phyloP scores from a whole-genome alignment of 2,113 vertebrate genomes.

The Otus sunia region DNA sequence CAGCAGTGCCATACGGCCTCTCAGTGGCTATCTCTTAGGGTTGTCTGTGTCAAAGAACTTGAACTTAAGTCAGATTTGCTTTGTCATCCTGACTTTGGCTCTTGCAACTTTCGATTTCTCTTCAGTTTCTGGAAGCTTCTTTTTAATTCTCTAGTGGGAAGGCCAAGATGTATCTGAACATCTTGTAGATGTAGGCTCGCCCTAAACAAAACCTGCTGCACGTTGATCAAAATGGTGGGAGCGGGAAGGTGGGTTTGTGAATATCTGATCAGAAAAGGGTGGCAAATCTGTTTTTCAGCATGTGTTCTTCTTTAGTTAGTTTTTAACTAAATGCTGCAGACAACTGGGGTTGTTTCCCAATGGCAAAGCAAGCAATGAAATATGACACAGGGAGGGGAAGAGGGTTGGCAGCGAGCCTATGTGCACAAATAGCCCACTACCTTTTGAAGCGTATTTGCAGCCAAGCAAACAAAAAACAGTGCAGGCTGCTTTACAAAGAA shows the following conservation, averaged over 20 bases:
- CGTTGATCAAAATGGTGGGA: rapidly evolving
- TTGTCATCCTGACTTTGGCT: conserved; percentile 68
- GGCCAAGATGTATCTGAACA: neutral
- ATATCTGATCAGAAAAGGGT: neutral
- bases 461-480: conserved; percentile 44
- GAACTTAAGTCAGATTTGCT: conserved; percentile 65
- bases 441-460: conserved; percentile 51
- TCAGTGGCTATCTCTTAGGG: neutral
- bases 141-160: neutral
- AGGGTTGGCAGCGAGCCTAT: conserved; percentile 53
- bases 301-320: neutral
- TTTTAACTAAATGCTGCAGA: conserved; percentile 45
- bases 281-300: neutral
- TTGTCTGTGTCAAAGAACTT: neutral
- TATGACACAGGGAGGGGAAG: conserved; percentile 56
- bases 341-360: conserved; percentile 48
- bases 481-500: neutral
- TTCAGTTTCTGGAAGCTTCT: conserved; percentile 46
- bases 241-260: neutral
- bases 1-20: neutral
- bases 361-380: conserved; percentile 53
- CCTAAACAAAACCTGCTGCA: neutral
- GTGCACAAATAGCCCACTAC: conserved; percentile 69
- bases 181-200: neutral
- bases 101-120: conserved; percentile 58